Evolutionary conservation across 23 tunicate species (phyloP), one percentile per base, ranked within the genome.

Genomic region (Trididemnum miniatum): DNA sequence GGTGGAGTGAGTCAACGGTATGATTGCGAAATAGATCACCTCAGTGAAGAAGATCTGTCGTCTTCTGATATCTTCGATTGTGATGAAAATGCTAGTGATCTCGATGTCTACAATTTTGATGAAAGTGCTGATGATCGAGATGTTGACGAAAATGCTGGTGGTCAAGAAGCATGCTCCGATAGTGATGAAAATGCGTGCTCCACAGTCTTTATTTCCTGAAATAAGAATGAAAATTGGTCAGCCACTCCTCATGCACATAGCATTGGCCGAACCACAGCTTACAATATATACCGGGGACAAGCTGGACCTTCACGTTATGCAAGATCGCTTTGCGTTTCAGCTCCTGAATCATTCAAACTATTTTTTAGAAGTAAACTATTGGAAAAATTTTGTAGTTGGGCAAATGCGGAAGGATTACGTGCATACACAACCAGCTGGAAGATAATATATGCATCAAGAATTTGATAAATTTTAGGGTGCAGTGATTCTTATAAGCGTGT

Each of bases 381-480:
- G 26, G 76, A 71, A 71, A 71, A 33, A 71, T 12, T 71, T 71
- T 23, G 76, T 32, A 71, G 32, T 15, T 71, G 76, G 76, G 32
- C 76, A 33, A 71, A 71, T 71, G 76, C 76, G 12, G 76, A 71
- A 32, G 76, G 38, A 71, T 33, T 15, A 32, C 40, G 30, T 29
- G 76, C 5, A 5, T 71, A 71, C 76, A 71, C 30, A 33, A 23
- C 12, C n/a, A 34, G 32, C 3, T 74, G 79, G 59, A 25, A 15
- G 18, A 15, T 29, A 36, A 49, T 74, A 24, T 7, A 74, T 39
- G 31, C 29, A 40, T 71, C 2, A 38, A 25, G 66, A 77, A 18
- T 77, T 77, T 57, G 40, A 77, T 23, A 77, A 57, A 52, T 77
- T 77, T 31, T 29, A 51, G 29, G 82, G 82, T 34, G 82, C 54